phyloP scores from a whole-genome alignment of 2,113 vertebrate genomes.

The Hypomesus transpacificus region DNA sequence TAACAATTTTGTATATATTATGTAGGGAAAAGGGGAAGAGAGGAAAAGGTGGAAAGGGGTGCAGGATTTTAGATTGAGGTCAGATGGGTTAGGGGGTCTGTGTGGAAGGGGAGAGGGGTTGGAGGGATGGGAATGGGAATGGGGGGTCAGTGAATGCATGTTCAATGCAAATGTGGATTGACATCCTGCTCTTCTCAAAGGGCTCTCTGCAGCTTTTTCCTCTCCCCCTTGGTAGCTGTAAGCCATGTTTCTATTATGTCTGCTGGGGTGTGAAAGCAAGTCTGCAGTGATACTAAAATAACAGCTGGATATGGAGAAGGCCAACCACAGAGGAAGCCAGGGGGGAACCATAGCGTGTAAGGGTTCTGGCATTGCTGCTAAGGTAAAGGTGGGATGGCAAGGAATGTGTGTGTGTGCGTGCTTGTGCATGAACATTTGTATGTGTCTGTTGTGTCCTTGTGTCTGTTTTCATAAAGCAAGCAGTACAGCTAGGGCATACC shows the following conservation, averaged over 20 bases:
- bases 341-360: conserved; percentile 24
- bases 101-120: not conserved
- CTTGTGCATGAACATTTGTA: not conserved
- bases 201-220: conserved; percentile 47
- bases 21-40: not conserved
- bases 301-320: conserved; percentile 26
- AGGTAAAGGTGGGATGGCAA: conserved; percentile 7
- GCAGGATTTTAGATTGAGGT: not conserved
- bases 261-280: conserved; percentile 27
- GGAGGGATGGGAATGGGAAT: conserved; percentile 16
- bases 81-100: not conserved
- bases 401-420: not conserved
- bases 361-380: not conserved
- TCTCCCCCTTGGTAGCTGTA: conserved; percentile 16
- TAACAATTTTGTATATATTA: no score
- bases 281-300: conserved; percentile 32
- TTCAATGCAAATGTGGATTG: conserved; percentile 1
- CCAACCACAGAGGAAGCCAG: conserved; percentile 40
- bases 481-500: not conserved
- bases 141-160: conserved; percentile 13
- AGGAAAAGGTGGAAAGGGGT: not conserved
- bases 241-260: conserved; percentile 27
- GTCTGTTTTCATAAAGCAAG: conserved; percentile 21
- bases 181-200: conserved; percentile 44
- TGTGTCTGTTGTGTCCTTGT: conserved; percentile 12